Base-by-base conservation (phyloP, 2,888 invertebrate genomes). In the Acrobasis suavella region DNA sequence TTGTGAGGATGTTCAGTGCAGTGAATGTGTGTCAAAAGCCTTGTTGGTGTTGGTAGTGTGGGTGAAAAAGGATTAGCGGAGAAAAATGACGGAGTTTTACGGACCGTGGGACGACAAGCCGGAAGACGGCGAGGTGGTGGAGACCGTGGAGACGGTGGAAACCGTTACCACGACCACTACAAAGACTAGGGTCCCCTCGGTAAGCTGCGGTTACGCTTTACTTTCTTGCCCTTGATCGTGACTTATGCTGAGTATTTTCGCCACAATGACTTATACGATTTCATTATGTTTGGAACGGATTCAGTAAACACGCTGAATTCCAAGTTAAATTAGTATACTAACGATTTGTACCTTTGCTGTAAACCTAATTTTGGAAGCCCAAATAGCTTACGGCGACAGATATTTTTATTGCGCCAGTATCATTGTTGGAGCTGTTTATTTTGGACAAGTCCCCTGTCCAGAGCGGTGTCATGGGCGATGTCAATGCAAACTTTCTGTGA, bases 11-110 rank as follows among this genome's bases (percentile, higher is more conserved):
- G 60, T 69, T 70, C 72, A 81, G 86, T 91, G 86, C 74, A 77
- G 83, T 88, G 83, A 86, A 88, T 89, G 87, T 82, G 87, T 85
- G 76, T 77, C 73, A 76, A 82, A 82, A 72, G 74, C 71, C 71
- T 72, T 70, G 76, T 64, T 71, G 77, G 85, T 78, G 84, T 79
- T 75, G 81, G 86, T 87, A 87, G 66, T 78, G 86, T 85, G 85
- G 76, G 81, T 81, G 83, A 65, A 71, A 69, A 61, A 75, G 73
- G 68, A 70, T 72, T 68, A 72, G 73, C 66, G 65, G 69, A 67
- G 69, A 76, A 82, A 68, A 66, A 92, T 92, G 92, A 90, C 93
- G 86, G 93, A 93, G 74, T 89, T 91, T 74, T 93, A 81, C 69
- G 91, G 91, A 77, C 77, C 88, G 77, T 93, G 93, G 93, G 84